Percentiles rank a stretch among this genome's conserved stretches.
Conservation (phyloP, 2,888 invertebrate species). For the Carabus problematicus region DNA sequence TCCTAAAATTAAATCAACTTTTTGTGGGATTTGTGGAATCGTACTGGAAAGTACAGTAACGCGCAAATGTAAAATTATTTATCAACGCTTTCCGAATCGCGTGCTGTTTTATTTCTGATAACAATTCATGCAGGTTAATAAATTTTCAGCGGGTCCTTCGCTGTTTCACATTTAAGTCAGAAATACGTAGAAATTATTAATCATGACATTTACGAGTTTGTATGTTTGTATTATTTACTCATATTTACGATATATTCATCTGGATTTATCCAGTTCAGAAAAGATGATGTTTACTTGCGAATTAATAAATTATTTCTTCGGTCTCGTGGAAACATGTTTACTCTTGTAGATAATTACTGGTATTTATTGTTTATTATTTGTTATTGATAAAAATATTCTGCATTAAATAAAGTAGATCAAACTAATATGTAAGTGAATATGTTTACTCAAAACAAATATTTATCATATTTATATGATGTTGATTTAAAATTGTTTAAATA, state of each 20-base stretch:
- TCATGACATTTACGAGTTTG: constrained; percentile 6
- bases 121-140: constrained; percentile 19
- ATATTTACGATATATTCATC: constrained; percentile 2
- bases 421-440: too few species aligned
- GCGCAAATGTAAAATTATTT: constrained; percentile 4
- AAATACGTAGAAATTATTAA: constrained; percentile 1
- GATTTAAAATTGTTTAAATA: too few species aligned
- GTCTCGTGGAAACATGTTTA: too few species aligned
- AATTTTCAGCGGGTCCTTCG: constrained; percentile 6
- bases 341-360: too few species aligned
- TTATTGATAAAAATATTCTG: too few species aligned
- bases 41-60: not conserved
- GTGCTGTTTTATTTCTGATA: constrained; percentile 5
- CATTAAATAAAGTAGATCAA: too few species aligned
- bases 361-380: too few species aligned
- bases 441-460: too few species aligned
- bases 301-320: too few species aligned
- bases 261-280: not conserved
- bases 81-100: constrained; percentile 10
- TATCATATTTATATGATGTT: too few species aligned
- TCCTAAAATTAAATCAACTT: constrained; percentile 2
- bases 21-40: not conserved
- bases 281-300: not conserved
- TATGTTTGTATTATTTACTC: constrained; percentile 6
- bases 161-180: constrained; percentile 3